Base-by-base conservation (phyloP, 2,113 vertebrate species). In the Lepidothrix coronata region DNA sequence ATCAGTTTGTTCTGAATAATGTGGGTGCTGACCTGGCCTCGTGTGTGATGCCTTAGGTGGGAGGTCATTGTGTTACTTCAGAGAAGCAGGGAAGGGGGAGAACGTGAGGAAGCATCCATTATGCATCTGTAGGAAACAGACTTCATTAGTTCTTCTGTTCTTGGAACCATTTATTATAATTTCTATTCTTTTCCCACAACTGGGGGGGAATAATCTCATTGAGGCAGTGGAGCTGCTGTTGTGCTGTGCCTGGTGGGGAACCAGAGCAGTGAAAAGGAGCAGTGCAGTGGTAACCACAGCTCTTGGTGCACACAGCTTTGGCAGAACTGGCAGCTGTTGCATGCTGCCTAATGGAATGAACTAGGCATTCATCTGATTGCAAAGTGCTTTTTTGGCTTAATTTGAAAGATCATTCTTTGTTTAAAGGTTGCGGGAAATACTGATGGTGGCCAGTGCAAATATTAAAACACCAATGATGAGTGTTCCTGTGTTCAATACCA, bases 381-480 rank as follows among this genome's bases (percentile, higher is more conserved):
- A n/a, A 4, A 31, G 12, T 87, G 67, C 54, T 65, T 72, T 65
- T 79, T 17, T 31, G 5, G 15, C 44, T 79, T 87, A 30, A 85
- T 76, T 83, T 44, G 71, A 28, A 49, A 41, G 14, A 31, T 84
- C 27, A 4, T 86, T 87, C 74, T 58, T 93, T 63, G n/a, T 30
- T 80, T 83, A 43, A 97, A 99, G 99, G 95, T 96, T 99, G 49
- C 97, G 99, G 81, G 99, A 99, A 95, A 99, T 99, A 85, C 93
- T 99, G 78, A 98, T 99, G 99, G 98, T 99, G 88, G 99, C 99
- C 88, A 99, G 98, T 28, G 97, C 98, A 76, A 99, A 98, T 67
- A 99, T 99, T 93, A 99, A 99, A 97, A 99, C 99, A 0, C 99
- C 99, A 9, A 99, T 98, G 97, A 99, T 99, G 99, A 99, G 99